Evolutionary conservation across 2,888 invertebrate genomes (phyloP).

Genomic region (Lepas anatifera): DNA sequence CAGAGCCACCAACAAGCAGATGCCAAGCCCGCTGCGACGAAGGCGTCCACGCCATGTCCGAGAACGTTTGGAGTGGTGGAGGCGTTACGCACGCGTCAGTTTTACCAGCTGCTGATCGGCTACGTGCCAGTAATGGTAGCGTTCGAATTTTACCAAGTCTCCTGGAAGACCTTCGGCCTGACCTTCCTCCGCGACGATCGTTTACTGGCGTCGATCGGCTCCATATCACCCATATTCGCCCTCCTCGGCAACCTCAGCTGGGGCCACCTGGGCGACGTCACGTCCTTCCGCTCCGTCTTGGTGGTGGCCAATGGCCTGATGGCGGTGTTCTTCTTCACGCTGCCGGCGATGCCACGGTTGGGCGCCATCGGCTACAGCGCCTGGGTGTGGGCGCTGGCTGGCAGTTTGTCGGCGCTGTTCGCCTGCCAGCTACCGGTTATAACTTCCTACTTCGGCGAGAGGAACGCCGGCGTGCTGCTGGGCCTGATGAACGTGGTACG

Average conservation of each 20-base stretch:
- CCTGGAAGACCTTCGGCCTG: neutral
- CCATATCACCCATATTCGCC: neutral
- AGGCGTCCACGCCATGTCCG: neutral
- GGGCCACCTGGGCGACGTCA: neutral
- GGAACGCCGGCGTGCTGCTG: neutral
- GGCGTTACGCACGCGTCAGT: neutral
- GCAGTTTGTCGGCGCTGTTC: neutral
- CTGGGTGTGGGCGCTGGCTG: slow-evolving; percentile 4
- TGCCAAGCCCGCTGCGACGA: neutral
- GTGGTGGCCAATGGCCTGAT: neutral
- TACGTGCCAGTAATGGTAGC: neutral
- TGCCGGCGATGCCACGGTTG: neutral
- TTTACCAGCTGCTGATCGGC: neutral
- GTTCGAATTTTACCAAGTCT: neutral
- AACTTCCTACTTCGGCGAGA: neutral
- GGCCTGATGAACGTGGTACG: neutral
- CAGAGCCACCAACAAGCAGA: no score
- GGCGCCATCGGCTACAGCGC: neutral
- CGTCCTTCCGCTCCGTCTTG: neutral
- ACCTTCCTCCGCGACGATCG: slow-evolving; percentile 1
- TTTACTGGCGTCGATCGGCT: neutral
- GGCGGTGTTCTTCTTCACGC: neutral
- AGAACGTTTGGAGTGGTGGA: neutral
- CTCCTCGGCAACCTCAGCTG: neutral
- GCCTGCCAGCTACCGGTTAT: neutral